phyloP scores from a whole-genome alignment of 2,888 invertebrate species.

The Laspeyria flexula region DNA sequence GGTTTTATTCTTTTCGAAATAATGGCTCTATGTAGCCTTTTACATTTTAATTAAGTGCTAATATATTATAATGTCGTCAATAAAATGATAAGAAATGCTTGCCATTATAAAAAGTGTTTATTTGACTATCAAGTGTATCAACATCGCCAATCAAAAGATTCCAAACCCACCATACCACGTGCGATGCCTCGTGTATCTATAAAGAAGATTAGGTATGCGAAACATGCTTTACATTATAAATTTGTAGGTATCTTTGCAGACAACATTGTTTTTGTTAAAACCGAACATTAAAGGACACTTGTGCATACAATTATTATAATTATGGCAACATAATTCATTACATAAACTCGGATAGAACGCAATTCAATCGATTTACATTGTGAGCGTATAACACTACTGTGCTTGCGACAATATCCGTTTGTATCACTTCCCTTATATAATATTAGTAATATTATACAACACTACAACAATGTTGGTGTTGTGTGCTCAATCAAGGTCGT shows the following conservation, averaged over 20 bases:
- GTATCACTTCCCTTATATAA: conserved; percentile 19
- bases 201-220: not conserved
- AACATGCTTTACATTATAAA: not conserved
- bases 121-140: not conserved
- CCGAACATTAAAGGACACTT: not conserved
- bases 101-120: not conserved
- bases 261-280: not conserved
- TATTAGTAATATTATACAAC: conserved; percentile 17
- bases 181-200: conserved; percentile 11
- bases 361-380: not conserved
- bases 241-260: not conserved
- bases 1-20: no score
- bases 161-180: conserved; percentile 15
- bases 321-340: not conserved
- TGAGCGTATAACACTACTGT: not conserved
- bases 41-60: no score
- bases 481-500: conserved; percentile 30
- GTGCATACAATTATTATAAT: not conserved
- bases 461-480: conserved; percentile 15
- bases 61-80: no score
- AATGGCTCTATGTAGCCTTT: no score
- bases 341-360: not conserved
- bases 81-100: no score
- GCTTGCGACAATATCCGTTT: conserved; percentile 1
- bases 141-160: conserved; percentile 4